phyloP scores from a whole-genome alignment of 2,888 invertebrate species.

The Hypercompe scribonia region DNA sequence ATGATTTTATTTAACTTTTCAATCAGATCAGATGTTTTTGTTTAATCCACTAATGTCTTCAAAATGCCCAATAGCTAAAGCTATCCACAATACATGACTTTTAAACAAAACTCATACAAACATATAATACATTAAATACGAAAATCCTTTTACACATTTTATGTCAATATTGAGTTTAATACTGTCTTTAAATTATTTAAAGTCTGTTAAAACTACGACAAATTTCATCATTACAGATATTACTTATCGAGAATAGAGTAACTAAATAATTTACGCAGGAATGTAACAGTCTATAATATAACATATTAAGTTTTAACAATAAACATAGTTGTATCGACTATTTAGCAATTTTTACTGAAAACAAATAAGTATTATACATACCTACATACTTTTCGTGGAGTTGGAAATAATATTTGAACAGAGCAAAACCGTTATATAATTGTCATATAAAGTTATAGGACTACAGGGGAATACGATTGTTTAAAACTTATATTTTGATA shows the following conservation, averaged over 20 bases:
- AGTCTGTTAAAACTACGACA: neutral
- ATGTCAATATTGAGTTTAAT: conserved; percentile 26
- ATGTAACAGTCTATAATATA: neutral
- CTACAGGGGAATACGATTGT: neutral
- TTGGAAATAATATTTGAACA: neutral
- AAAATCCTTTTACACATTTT: conserved; percentile 8
- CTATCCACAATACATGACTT: neutral
- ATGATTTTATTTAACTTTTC: too few species aligned
- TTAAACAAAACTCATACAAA: neutral
- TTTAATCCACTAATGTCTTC: neutral
- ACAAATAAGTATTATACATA: neutral
- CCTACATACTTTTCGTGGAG: neutral
- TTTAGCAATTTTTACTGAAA: conserved; percentile 29
- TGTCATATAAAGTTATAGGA: neutral
- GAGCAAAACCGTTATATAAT: neutral
- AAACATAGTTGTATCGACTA: conserved; percentile 33
- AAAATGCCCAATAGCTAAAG: neutral
- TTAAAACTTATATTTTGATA: neutral
- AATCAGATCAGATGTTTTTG: neutral
- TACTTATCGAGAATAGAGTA: conserved; percentile 15
- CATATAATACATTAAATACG: neutral
- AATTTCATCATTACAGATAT: neutral
- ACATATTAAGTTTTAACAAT: neutral
- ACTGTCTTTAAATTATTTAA: neutral
- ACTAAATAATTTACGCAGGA: neutral